Evolutionary conservation across 2,113 vertebrate genomes (phyloP), one percentile per base, ranked within the genome.

Genomic region (Nymphicus hollandicus): DNA sequence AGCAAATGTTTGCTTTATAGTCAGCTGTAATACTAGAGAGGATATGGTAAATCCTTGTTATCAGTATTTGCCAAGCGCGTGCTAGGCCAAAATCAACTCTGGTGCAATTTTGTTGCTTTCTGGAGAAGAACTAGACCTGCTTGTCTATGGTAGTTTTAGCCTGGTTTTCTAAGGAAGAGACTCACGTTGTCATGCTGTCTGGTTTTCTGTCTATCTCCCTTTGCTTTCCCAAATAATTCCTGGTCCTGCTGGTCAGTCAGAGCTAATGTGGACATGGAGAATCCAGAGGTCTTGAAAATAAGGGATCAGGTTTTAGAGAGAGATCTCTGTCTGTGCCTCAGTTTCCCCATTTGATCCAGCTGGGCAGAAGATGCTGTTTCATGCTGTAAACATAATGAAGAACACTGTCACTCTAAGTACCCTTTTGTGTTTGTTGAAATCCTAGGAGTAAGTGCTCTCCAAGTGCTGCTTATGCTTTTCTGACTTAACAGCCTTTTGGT

Each of bases 1-100:
- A 96, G 95, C 88, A 96, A 96, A 95, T 92, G 92, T 95, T 96
- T 96, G 88, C 83, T 93, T 95, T 91, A 55, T 72, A 82, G 83
- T 89, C 93, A 91, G 86, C 95, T 92, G 86, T 94, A 96, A 91
- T 93, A 88, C 69, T 89, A 49, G 70, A 85, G 50, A 91, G 92
- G 81, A 93, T 94, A 94, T 96, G 93, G 93, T 93, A 97, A 96
- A 96, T 94, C 95, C 91, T 85, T 82, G 73, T 95, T 97, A 95
- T 96, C 95, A 63, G 88, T 95, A 39, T 92, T 96, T 96, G 66
- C 86, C 81, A 89, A 96, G 88, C 33, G 56, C 29, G 4, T 0
- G 17, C 70, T 92, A 77, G 88, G 92, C 95, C 88, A 95, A 91
- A 93, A 95, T 93, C 83, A 96, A 77, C 95, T 91, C 61, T 91